Conservation (phyloP, 2,888 invertebrate species). For the Lasius platythorax region DNA sequence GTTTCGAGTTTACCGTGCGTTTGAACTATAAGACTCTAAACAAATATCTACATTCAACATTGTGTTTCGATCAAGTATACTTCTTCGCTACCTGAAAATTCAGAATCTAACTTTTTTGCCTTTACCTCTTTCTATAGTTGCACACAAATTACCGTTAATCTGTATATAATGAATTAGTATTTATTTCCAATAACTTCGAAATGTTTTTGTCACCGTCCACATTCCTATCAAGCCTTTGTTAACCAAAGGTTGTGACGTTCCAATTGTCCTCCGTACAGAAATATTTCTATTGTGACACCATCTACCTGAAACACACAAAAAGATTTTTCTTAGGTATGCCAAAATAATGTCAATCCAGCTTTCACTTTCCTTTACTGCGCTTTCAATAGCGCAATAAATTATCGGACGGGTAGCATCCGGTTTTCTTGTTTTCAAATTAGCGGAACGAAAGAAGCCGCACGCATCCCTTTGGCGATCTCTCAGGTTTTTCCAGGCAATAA, state of each 20-base stretch:
- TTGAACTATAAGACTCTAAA: background rate
- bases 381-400: constrained; percentile 63
- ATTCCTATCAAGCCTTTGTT: background rate
- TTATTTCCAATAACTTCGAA: background rate
- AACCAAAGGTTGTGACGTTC: background rate
- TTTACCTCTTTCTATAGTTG: background rate
- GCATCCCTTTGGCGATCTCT: background rate
- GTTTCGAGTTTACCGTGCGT: background rate
- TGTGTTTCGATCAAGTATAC: background rate
- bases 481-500: constrained; percentile 12
- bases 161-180: background rate
- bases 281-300: background rate
- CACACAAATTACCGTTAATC: background rate
- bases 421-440: constrained; percentile 67
- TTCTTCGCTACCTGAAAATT: background rate
- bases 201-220: background rate
- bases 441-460: constrained; percentile 27
- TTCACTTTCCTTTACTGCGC: background rate
- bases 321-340: background rate
- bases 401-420: constrained; percentile 58
- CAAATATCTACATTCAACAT: background rate
- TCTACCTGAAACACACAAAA: background rate
- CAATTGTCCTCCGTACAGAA: background rate
- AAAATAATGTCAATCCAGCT: background rate
- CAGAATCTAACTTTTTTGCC: background rate